Percentiles rank a stretch among this genome's conserved stretches.
Evolutionary conservation across 2,113 vertebrate species (phyloP).

Genomic region (Oreocharis arfaki): DNA sequence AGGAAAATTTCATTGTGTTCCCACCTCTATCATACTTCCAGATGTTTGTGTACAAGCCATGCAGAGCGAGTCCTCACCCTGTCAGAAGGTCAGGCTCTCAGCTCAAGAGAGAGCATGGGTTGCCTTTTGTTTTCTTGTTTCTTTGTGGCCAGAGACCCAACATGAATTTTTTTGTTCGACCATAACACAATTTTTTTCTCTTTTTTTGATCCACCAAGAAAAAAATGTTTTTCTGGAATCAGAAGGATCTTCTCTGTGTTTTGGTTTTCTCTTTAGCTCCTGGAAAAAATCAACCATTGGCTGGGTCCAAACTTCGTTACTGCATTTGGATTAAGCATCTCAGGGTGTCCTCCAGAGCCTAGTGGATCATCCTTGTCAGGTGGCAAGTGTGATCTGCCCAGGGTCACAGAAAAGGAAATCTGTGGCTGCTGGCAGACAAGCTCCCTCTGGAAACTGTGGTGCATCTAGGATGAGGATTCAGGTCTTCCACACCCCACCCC

Average conservation of each 20-base stretch:
- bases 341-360: not conserved
- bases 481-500: not conserved
- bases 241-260: not conserved
- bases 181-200: not conserved
- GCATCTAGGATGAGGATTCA: not conserved
- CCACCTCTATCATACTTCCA: not conserved
- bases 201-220: not conserved
- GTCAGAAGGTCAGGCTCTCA: not conserved
- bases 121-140: not conserved
- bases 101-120: not conserved
- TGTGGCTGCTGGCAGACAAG: not conserved
- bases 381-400: not conserved
- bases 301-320: not conserved
- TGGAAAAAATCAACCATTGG: not conserved
- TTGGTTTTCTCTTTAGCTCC: not conserved
- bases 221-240: not conserved
- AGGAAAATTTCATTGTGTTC: not conserved
- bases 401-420: not conserved
- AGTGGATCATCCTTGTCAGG: not conserved
- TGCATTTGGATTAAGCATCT: not conserved
- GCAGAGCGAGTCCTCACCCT: not conserved
- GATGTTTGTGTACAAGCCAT: not conserved
- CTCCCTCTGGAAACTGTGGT: not conserved
- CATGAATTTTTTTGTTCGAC: not conserved
- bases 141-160: not conserved